Evolutionary conservation across 2,797 vertebrate genomes (phyloP).

Genomic region (Discoglossus pictus): DNA sequence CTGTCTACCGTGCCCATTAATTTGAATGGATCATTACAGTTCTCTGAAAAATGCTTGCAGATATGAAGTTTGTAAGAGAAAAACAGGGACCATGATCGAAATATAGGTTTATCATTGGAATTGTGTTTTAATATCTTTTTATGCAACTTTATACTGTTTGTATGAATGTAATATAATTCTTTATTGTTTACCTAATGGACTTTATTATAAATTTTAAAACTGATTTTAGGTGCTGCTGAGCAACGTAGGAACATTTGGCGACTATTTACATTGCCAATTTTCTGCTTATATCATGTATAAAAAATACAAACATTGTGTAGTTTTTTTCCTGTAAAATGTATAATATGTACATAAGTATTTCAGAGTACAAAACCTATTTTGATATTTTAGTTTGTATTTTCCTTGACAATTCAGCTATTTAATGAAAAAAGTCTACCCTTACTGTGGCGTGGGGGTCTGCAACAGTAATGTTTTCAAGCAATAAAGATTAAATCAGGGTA

Average conservation of each 20-base stretch:
- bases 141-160: slow-evolving; percentile 51
- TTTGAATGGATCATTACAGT: not conserved
- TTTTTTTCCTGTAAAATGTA: slow-evolving; percentile 77
- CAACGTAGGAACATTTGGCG: slow-evolving; percentile 31
- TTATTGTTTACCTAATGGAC: slow-evolving; percentile 62
- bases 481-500: slow-evolving; percentile 60
- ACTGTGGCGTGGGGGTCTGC: not conserved
- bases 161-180: slow-evolving; percentile 68
- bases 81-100: not conserved
- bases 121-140: not conserved
- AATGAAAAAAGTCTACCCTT: slow-evolving; percentile 68
- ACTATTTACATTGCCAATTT: slow-evolving; percentile 10
- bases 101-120: not conserved
- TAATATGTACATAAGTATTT: slow-evolving; percentile 80
- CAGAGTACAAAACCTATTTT: slow-evolving; percentile 77
- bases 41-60: too few species aligned
- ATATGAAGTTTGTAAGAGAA: too few species aligned
- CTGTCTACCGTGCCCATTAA: not conserved
- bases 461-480: slow-evolving; percentile 64
- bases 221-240: slow-evolving; percentile 61
- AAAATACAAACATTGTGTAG: slow-evolving; percentile 33
- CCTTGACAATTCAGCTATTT: slow-evolving; percentile 70
- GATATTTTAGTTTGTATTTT: slow-evolving; percentile 77
- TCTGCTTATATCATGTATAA: slow-evolving; percentile 53
- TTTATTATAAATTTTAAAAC: slow-evolving; percentile 54